Evolutionary conservation across 1,140 invertebrate species (phyloP), one percentile per base, ranked within the genome.

Genomic region (Euura lappo): DNA sequence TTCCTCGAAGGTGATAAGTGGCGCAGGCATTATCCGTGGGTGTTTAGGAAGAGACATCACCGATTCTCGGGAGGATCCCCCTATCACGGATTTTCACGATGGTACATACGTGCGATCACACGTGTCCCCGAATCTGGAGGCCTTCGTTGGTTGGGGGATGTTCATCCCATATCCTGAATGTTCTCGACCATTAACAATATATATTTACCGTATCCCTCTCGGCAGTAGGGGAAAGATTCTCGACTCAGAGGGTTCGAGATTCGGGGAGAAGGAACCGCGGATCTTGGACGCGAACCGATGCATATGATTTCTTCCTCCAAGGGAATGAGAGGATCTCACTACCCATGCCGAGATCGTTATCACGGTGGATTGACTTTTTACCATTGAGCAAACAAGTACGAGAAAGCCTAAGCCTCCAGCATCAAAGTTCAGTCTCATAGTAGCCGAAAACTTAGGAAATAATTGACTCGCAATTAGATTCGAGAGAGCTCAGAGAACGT

Each of bases 261-360:
- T 28, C 28, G 28, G 51, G 13, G 13, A 60, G 51, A 60, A 75
- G 81, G 79, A 82, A 82, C 78, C 77, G 81, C 75, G 79, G 74
- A 81, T 81, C 76, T 80, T 74, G 68, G 74, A 72, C 72, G 76
- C 77, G 74, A 80, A 81, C 72, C 79, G 81, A 79, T 77, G 81
- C 81, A 79, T 83, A 77, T 83, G 78, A 81, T 82, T 81, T 72
- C 64, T 28, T 28, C 28, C 28, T 70, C 75, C 70, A 6, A 44
- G 66, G 13, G 71, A 45, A 44, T 68, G 64, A 43, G 51, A 65
- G 43, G 13, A 66, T 65, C 45, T 13, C 51, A n/a, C 8, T 11
- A 60, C 8, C 13, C 51, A 60, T n/a, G 51, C 10, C 51, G 51
- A 60, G 10, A n/a, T 60, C 51, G 51, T 60, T 60, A 60, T 60